phyloP scores from a whole-genome alignment of 2,888 invertebrate genomes.

The Chesias legatella region DNA sequence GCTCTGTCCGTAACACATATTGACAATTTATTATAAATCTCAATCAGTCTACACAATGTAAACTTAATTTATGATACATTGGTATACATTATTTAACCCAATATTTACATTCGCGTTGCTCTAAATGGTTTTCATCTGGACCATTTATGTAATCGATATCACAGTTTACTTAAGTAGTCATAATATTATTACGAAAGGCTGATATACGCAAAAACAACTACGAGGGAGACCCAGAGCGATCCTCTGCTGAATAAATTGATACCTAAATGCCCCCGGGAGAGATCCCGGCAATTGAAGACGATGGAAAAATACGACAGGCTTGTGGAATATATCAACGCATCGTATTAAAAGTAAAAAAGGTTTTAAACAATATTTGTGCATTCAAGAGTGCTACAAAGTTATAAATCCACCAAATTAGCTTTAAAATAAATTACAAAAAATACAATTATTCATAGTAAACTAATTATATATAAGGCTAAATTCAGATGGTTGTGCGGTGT shows the following conservation, averaged over 20 bases:
- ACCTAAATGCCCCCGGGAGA: constrained; percentile 34
- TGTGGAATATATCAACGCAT: constrained; percentile 22
- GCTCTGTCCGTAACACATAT: too few relatives aligned
- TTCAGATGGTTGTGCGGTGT: too few relatives aligned
- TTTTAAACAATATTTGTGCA: not conserved
- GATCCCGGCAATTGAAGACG: constrained; percentile 29
- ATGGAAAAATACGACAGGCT: constrained; percentile 32
- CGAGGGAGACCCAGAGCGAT: constrained; percentile 12
- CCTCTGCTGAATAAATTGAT: constrained; percentile 35
- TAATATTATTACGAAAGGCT: constrained; percentile 19
- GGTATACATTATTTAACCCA: too few relatives aligned
- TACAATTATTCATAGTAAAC: too few relatives aligned
- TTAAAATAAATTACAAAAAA: too few relatives aligned
- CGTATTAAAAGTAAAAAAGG: constrained; percentile 17
- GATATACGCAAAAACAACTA: constrained; percentile 23
- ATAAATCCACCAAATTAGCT: too few relatives aligned
- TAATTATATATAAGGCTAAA: too few relatives aligned
- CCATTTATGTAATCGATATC: constrained; percentile 9
- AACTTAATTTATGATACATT: too few relatives aligned
- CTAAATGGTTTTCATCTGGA: not conserved
- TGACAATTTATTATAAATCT: too few relatives aligned
- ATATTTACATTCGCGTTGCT: not conserved
- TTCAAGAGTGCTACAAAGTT: too few relatives aligned
- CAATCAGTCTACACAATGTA: too few relatives aligned
- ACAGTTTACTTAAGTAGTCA: constrained; percentile 12